Percentiles rank a stretch among this genome's conserved stretches.
Conservation (phyloP, 2,113 vertebrate species). For the Sisor rabdophorus region DNA sequence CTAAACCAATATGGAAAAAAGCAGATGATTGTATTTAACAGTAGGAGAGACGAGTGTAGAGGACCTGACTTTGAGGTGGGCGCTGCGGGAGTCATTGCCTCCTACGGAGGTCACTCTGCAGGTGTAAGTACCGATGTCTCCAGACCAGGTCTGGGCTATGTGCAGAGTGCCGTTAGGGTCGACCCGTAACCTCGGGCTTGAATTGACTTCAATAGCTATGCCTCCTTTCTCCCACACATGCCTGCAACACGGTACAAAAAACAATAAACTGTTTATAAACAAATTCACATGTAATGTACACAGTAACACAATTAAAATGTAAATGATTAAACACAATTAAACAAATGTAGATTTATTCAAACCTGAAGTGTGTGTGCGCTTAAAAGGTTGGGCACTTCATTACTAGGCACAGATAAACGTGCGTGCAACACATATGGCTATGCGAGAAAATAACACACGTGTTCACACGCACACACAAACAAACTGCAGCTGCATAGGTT, state of each 20-base stretch:
- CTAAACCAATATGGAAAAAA: not conserved
- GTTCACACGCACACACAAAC: constrained; percentile 21
- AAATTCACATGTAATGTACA: not conserved
- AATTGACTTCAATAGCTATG: constrained; percentile 68
- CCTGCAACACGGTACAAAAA: constrained; percentile 60
- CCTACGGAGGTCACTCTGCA: constrained; percentile 89
- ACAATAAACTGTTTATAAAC: not conserved
- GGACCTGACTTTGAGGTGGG: constrained; percentile 92
- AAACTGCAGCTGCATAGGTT: constrained; percentile 66
- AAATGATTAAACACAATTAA: not conserved
- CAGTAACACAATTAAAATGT: not conserved
- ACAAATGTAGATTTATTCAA: not conserved
- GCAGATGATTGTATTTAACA: constrained; percentile 24
- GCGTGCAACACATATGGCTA: not conserved
- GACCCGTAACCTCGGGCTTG: constrained; percentile 75
- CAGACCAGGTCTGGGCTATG: constrained; percentile 97
- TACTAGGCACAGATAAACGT: constrained; percentile 2
- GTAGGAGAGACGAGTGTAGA: not conserved
- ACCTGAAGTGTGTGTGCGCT: not conserved
- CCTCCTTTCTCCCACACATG: constrained; percentile 91
- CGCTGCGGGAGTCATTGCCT: constrained; percentile 89
- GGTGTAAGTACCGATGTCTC: constrained; percentile 95
- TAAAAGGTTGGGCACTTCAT: not conserved
- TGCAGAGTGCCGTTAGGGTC: constrained; percentile 84
- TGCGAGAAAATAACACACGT: not conserved